Conservation (phyloP, 2,797 vertebrate genomes). For the Sebastes itinus region DNA sequence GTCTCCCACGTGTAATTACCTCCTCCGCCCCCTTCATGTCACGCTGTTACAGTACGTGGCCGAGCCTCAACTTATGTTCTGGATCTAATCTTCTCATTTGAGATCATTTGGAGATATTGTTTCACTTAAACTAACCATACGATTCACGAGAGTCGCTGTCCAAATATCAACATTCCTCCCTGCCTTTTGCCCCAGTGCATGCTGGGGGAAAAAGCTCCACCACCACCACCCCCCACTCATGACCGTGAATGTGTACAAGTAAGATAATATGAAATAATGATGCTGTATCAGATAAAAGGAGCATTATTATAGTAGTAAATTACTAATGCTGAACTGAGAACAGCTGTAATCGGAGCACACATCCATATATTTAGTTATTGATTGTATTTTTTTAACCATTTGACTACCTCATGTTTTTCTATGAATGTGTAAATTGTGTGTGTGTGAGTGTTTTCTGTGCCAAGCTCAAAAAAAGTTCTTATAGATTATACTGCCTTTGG, state of each 20-base stretch:
- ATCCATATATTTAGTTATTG: slow-evolving; percentile 43
- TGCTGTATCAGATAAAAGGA: slow-evolving; percentile 7
- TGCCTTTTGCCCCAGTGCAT: slow-evolving; percentile 16
- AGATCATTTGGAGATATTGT: slow-evolving; percentile 32
- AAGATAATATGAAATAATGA: slow-evolving; percentile 1
- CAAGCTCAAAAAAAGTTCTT: slow-evolving; percentile 33
- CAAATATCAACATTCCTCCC: slow-evolving; percentile 15
- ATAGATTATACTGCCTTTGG: slow-evolving; percentile 18
- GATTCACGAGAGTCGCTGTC: neutral
- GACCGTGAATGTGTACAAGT: neutral
- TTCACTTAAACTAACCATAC: slow-evolving; percentile 4
- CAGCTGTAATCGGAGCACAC: slow-evolving; percentile 47
- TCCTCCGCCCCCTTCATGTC: neutral
- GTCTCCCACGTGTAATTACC: slow-evolving; percentile 43
- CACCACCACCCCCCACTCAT: neutral
- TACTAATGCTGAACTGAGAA: slow-evolving; percentile 31
- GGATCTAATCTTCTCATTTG: slow-evolving; percentile 41
- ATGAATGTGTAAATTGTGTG: slow-evolving; percentile 53
- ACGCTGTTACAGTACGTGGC: neutral
- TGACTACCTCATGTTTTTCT: slow-evolving; percentile 72
- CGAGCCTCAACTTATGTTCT: slow-evolving; percentile 15
- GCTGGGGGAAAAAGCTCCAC: slow-evolving; percentile 28
- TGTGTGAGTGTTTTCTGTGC: slow-evolving; percentile 11
- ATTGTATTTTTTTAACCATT: slow-evolving; percentile 62
- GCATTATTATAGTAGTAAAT: neutral